Evolutionary conservation across 1,140 invertebrate species (phyloP).

Genomic region (Pentalonia nigronervosa): DNA sequence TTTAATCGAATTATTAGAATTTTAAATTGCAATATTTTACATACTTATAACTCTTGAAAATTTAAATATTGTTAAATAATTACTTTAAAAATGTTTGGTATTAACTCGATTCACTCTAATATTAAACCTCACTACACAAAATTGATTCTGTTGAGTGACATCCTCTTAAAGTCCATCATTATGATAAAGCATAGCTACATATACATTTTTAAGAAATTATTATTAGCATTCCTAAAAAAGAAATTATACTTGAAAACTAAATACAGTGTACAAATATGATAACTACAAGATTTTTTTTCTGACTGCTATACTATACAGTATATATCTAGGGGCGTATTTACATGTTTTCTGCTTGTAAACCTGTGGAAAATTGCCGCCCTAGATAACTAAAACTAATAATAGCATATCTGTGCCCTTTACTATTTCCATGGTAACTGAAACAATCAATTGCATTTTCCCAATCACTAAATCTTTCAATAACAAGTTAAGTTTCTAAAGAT

Average conservation of each 20-base stretch:
- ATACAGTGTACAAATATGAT: background rate
- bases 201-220: background rate
- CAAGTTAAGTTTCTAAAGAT: too few species aligned
- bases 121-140: background rate
- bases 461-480: too few species aligned
- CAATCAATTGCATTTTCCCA: too few species aligned
- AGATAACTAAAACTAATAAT: too few species aligned
- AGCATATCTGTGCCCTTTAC: too few species aligned
- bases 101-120: background rate
- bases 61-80: background rate
- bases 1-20: background rate
- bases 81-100: background rate
- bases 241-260: background rate
- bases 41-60: background rate
- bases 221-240: background rate
- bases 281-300: background rate
- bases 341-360: too few species aligned
- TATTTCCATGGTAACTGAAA: too few species aligned
- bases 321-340: too few species aligned
- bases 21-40: background rate
- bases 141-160: background rate
- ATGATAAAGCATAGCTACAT: background rate
- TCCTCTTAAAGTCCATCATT: background rate
- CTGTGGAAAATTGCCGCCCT: too few species aligned
- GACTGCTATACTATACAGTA: background rate